phyloP scores from a whole-genome alignment of 2,797 vertebrate genomes.

The Sitta carolinensis region DNA sequence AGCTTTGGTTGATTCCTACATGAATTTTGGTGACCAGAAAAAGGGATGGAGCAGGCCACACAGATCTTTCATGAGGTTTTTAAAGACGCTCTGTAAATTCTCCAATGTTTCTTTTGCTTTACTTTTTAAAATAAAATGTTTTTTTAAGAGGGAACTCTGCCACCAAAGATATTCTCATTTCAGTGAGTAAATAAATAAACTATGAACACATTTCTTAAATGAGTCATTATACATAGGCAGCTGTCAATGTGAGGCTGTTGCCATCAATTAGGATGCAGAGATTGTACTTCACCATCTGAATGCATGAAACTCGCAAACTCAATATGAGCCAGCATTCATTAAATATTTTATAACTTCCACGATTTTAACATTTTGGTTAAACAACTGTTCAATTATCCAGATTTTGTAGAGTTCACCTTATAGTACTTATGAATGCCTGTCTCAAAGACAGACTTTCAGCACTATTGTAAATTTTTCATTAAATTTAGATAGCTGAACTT shows the following conservation, averaged over 20 bases:
- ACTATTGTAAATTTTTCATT: background rate
- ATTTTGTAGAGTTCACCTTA: background rate
- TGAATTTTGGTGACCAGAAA: background rate
- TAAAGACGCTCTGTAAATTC: background rate
- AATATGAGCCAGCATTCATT: background rate
- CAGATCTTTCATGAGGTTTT: background rate
- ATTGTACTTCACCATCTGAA: constrained; percentile 28
- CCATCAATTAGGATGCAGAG: background rate
- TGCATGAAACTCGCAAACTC: background rate
- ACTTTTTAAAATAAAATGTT: background rate
- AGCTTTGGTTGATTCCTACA: background rate
- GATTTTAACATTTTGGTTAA: background rate
- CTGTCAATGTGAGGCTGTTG: constrained; percentile 29
- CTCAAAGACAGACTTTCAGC: background rate
- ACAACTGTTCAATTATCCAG: background rate
- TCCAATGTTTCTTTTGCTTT: background rate
- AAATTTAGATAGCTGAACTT: background rate
- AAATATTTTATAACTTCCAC: constrained; percentile 40
- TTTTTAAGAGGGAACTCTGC: background rate
- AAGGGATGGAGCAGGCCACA: background rate
- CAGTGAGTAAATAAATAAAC: constrained; percentile 35
- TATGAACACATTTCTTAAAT: constrained; percentile 31
- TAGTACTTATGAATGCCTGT: background rate
- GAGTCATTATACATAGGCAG: constrained; percentile 30
- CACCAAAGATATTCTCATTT: background rate